Evolutionary conservation across 30 jellyfish, hydroid and myxozoan genomes (phyloP).

Genomic region (Morbakka virulenta): DNA sequence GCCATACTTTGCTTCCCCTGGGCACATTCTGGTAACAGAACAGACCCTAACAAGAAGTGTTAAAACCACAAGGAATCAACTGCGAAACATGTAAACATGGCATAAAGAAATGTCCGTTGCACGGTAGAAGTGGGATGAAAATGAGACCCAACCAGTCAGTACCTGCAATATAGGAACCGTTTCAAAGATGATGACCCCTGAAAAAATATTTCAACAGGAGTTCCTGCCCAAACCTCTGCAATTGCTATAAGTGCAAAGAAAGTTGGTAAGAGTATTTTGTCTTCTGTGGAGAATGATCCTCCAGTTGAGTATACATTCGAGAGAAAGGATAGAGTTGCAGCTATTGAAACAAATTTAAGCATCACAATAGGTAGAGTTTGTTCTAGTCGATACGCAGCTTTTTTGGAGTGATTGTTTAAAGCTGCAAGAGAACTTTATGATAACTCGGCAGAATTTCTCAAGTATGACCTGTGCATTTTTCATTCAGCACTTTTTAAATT

Average conservation of each 20-base stretch:
- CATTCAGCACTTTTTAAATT: conserved; percentile 31
- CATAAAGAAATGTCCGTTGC: conserved; percentile 34
- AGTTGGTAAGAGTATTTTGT: conserved; percentile 21
- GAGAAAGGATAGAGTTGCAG: conserved; percentile 19
- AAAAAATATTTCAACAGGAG: neutral
- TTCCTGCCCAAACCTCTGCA: neutral
- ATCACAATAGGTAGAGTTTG: conserved; percentile 16
- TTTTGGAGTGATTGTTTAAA: too few species aligned
- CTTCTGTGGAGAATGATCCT: neutral
- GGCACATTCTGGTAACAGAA: conserved; percentile 51
- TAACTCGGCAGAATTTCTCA: neutral
- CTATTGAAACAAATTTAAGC: neutral
- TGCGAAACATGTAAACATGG: too few species aligned
- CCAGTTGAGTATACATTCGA: conserved; percentile 16
- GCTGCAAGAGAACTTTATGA: neutral
- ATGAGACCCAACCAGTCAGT: conserved; percentile 8
- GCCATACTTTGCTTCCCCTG: conserved; percentile 56
- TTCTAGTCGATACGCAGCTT: too few species aligned
- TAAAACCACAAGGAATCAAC: conserved; percentile 30
- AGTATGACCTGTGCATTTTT: conserved; percentile 29
- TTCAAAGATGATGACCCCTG: conserved; percentile 3
- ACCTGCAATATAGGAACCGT: conserved; percentile 15
- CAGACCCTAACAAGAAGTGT: conserved; percentile 41
- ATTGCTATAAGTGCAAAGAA: neutral
- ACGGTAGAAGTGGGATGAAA: conserved; percentile 10